A percentile compares a stretch with the other conserved stretches of the same genome.
Conservation (phyloP, 2,888 invertebrate genomes). For the Hemithea aestivaria region DNA sequence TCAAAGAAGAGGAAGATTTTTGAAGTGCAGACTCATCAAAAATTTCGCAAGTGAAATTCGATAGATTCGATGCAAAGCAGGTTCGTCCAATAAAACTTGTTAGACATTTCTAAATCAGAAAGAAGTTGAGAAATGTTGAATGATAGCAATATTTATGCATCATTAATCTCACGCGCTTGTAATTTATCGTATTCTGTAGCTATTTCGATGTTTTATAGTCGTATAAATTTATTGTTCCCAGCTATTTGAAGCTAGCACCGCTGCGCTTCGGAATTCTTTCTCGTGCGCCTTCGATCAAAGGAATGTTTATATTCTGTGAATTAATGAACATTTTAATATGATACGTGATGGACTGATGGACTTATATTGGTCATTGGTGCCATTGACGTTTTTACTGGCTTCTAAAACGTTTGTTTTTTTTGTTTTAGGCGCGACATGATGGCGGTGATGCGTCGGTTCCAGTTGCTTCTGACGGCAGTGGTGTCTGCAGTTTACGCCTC, state of each 20-base stretch:
- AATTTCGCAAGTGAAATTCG: too few species aligned
- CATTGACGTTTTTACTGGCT: neutral
- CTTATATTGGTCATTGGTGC: constrained; percentile 7
- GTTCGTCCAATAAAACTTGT: too few species aligned
- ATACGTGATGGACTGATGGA: constrained; percentile 4
- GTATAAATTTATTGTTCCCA: constrained; percentile 29
- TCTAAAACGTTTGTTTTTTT: constrained; percentile 6
- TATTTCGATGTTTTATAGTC: constrained; percentile 29
- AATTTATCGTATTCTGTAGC: constrained; percentile 26
- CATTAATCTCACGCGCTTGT: constrained; percentile 27
- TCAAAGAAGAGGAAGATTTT: too few species aligned
- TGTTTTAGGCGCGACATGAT: constrained; percentile 23
- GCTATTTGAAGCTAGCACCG: constrained; percentile 25
- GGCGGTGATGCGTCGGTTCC: constrained; percentile 17
- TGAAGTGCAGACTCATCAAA: neutral
- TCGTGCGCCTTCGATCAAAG: constrained; percentile 16
- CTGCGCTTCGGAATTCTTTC: constrained; percentile 17
- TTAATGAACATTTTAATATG: constrained; percentile 13
- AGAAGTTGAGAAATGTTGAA: constrained; percentile 12
- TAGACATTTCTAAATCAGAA: constrained; percentile 6
- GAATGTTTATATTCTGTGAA: constrained; percentile 17
- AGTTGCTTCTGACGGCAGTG: constrained; percentile 19
- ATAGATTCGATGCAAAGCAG: too few species aligned
- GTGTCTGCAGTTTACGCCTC: constrained; percentile 21
- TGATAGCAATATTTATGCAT: constrained; percentile 16